Conservation (phyloP, 1,140 invertebrate species). For the Pogonomyrmex californicus region DNA sequence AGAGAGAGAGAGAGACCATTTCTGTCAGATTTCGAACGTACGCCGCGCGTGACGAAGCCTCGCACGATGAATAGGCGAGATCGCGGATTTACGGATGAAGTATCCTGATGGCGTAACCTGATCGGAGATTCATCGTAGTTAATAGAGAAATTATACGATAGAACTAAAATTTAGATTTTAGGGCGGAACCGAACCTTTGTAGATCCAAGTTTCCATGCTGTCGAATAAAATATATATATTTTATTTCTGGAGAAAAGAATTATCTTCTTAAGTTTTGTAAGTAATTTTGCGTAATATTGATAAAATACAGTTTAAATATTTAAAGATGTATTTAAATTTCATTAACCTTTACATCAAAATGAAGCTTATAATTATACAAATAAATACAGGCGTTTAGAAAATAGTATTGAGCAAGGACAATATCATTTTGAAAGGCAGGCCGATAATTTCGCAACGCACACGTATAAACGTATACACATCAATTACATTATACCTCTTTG, state of each 20-base stretch:
- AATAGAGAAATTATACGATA: slow-evolving; percentile 37
- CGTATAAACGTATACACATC: too few relatives aligned
- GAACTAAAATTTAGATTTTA: not conserved
- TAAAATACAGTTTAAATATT: not conserved
- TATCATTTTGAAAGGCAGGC: not conserved
- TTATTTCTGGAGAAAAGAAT: not conserved
- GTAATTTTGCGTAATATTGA: not conserved
- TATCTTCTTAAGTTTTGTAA: not conserved
- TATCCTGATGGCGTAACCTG: not conserved
- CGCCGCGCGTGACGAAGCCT: slow-evolving; percentile 36
- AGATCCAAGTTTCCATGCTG: not conserved
- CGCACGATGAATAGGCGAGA: slow-evolving; percentile 52
- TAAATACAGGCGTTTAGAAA: slow-evolving; percentile 5
- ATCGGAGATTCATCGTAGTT: slow-evolving; percentile 45
- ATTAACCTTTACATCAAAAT: not conserved
- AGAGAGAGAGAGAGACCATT: not conserved
- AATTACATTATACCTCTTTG: not conserved
- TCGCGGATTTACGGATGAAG: slow-evolving; percentile 17
- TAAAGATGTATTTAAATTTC: not conserved
- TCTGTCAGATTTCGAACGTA: slow-evolving; percentile 48
- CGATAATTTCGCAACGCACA: not conserved
- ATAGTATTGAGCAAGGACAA: not conserved
- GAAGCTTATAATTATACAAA: not conserved
- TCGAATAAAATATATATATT: not conserved
- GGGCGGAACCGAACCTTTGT: not conserved